Percentiles rank a stretch among this genome's conserved stretches.
Evolutionary conservation across 2,113 vertebrate genomes (phyloP).

Genomic region (Prochilodus magdalenae): DNA sequence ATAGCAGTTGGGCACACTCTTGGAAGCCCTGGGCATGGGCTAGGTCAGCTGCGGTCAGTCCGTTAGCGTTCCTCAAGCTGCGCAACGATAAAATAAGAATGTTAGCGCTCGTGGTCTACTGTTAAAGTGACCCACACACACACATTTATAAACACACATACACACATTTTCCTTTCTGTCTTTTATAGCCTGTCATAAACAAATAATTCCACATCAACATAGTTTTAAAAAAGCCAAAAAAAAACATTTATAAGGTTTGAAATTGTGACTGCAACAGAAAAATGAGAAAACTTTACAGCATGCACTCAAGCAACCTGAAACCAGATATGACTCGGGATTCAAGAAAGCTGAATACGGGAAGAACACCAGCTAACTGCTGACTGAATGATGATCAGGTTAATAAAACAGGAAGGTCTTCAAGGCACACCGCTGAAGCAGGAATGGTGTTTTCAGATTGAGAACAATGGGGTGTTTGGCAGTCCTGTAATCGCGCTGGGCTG

Average conservation of each 20-base stretch:
- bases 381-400: not conserved
- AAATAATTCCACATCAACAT: not conserved
- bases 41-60: slow-evolving; percentile 97
- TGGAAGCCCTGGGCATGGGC: slow-evolving; percentile 97
- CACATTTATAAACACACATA: slow-evolving; percentile 38
- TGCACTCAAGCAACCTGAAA: slow-evolving; percentile 20
- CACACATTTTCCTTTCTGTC: slow-evolving; percentile 54
- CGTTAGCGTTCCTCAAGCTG: slow-evolving; percentile 99
- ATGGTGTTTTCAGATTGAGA: not conserved
- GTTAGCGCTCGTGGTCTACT: slow-evolving; percentile 73
- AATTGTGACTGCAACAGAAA: slow-evolving; percentile 49
- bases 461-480: not conserved
- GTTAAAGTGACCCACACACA: slow-evolving; percentile 56
- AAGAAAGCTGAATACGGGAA: not conserved
- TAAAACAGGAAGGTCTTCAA: not conserved
- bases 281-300: not conserved
- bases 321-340: not conserved
- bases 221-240: not conserved
- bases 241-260: not conserved
- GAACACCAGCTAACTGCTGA: not conserved
- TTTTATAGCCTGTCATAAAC: slow-evolving; percentile 49
- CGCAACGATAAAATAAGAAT: slow-evolving; percentile 82
- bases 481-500: not conserved
- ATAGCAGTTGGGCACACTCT: slow-evolving; percentile 93
- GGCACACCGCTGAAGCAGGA: not conserved